Conservation (phyloP, 2,888 invertebrate species). For the Clepsis dumicolana region DNA sequence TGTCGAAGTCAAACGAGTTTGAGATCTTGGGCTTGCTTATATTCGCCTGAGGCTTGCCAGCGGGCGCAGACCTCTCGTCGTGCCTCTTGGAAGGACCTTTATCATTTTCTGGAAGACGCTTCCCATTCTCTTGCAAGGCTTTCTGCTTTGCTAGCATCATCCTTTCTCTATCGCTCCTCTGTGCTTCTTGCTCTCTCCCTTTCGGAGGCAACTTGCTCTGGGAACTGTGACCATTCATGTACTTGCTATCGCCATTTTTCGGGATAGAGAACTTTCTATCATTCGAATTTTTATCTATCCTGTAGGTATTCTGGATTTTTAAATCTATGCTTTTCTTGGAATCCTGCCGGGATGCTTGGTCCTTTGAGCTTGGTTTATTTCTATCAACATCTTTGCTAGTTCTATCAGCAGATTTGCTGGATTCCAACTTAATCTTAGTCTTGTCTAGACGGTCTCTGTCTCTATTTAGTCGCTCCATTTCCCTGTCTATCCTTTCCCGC, state of each 20-base stretch:
- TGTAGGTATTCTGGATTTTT: slow-evolving; percentile 79
- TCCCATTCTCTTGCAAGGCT: slow-evolving; percentile 55
- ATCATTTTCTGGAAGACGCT: slow-evolving; percentile 55
- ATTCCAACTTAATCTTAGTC: slow-evolving; percentile 71
- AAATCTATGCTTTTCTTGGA: slow-evolving; percentile 77
- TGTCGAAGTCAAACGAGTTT: slow-evolving; percentile 78
- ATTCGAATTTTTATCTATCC: slow-evolving; percentile 80
- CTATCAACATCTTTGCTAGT: slow-evolving; percentile 61
- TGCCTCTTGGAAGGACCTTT: slow-evolving; percentile 59
- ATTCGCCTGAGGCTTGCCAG: slow-evolving; percentile 57
- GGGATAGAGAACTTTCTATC: slow-evolving; percentile 63
- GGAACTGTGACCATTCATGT: slow-evolving; percentile 65
- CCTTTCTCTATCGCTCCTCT: slow-evolving; percentile 62
- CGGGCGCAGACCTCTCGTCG: slow-evolving; percentile 59
- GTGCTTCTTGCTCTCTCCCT: slow-evolving; percentile 59
- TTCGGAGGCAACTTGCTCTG: slow-evolving; percentile 70
- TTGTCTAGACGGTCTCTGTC: slow-evolving; percentile 76
- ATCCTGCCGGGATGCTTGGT: slow-evolving; percentile 55
- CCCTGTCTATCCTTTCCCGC: slow-evolving; percentile 76
- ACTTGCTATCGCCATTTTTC: slow-evolving; percentile 62
- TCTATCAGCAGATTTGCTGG: slow-evolving; percentile 58
- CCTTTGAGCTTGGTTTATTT: slow-evolving; percentile 61
- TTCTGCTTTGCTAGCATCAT: slow-evolving; percentile 58
- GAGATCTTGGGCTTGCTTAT: slow-evolving; percentile 65
- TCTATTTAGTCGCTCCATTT: slow-evolving; percentile 72